These are phyloP conservation scores for Lottia gigantea DNA, from an alignment of 2,888 invertebrate genomes.

Conservation along the genomic window DNA sequence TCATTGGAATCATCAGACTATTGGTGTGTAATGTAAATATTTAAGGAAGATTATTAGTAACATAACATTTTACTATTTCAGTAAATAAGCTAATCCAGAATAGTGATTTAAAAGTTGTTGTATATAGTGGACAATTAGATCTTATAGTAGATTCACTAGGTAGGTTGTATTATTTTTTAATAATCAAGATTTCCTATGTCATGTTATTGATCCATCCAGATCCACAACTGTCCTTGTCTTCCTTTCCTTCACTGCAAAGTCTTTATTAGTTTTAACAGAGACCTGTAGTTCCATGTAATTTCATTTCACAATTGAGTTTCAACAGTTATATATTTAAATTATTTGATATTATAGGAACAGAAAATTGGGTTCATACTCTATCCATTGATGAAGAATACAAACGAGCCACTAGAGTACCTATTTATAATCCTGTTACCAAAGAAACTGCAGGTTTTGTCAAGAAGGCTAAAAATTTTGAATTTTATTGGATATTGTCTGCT, in stretches of 20 bases:
- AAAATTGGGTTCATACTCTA: conserved; percentile 80
- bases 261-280: neutral
- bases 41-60: conserved; percentile 13
- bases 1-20: too few species aligned
- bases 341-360: conserved; percentile 72
- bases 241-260: too few species aligned
- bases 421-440: conserved; percentile 73
- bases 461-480: conserved; percentile 76
- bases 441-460: conserved; percentile 80
- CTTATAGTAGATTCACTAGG: conserved; percentile 86
- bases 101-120: conserved; percentile 52
- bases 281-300: neutral
- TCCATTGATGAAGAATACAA: conserved; percentile 76
- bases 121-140: conserved; percentile 76
- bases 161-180: conserved; percentile 43
- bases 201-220: too few species aligned
- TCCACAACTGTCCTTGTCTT: too few species aligned
- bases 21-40: neutral
- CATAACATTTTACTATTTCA: conserved; percentile 36
- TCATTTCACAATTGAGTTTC: neutral
- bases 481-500: conserved; percentile 83
- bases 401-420: conserved; percentile 71
- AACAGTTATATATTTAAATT: neutral
- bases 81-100: conserved; percentile 56
- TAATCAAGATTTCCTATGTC: too few species aligned